Conservation (phyloP, 2,888 invertebrate genomes). For the Hydrotaea diabolus region DNA sequence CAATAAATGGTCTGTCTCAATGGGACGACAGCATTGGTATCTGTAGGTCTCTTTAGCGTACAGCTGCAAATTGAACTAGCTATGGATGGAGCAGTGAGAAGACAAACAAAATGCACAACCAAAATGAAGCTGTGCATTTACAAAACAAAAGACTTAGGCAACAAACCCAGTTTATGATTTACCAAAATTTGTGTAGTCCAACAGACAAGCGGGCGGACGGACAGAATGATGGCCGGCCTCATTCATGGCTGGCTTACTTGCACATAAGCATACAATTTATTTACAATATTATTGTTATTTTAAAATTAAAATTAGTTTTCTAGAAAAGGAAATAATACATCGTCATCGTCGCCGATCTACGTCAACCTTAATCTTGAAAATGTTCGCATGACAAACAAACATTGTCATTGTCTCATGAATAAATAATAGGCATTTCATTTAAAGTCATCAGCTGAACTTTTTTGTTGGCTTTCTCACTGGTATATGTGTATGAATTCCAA, state of each 20-base stretch:
- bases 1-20: not conserved
- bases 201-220: not conserved
- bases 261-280: conserved; percentile 42
- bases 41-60: not conserved
- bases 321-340: too few relatives aligned
- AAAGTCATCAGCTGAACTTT: conserved; percentile 6
- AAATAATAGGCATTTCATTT: conserved; percentile 50
- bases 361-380: conserved; percentile 62
- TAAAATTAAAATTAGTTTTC: conserved; percentile 47
- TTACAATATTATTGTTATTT: conserved; percentile 36
- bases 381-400: conserved; percentile 3
- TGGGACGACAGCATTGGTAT: not conserved
- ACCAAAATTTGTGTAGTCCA: not conserved
- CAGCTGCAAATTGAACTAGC: conserved; percentile 58
- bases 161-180: conserved; percentile 36
- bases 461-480: conserved; percentile 28
- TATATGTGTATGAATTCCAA: not conserved
- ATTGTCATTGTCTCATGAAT: conserved; percentile 56
- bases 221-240: not conserved
- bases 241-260: not conserved
- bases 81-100: conserved; percentile 2
- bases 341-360: conserved; percentile 8
- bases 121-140: not conserved
- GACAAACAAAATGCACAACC: not conserved
- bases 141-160: conserved; percentile 52